These are phyloP conservation scores for Lingula anatina DNA, from an alignment of 2,888 invertebrate species.

Conservation along the genomic window DNA sequence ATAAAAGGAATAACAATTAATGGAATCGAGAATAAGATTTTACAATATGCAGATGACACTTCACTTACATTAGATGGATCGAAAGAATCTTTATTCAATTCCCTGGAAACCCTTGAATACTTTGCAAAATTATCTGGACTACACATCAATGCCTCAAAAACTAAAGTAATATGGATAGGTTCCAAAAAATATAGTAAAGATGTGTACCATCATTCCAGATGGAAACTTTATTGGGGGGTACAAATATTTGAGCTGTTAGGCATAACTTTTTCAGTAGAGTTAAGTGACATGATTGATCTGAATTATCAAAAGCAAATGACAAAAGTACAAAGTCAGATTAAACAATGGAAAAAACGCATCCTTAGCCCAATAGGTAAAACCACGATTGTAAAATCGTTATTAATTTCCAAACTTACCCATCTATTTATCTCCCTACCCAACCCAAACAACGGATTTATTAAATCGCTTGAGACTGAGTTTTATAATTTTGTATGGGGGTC, in stretches of 20 bases:
- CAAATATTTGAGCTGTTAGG: too few species aligned
- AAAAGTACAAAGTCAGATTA: neutral
- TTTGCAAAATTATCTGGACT: too few species aligned
- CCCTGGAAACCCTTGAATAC: too few species aligned
- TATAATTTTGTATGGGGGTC: neutral
- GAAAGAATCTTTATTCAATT: conserved; percentile 5
- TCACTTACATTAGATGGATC: conserved; percentile 6
- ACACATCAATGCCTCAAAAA: conserved; percentile 6
- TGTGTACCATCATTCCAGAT: too few species aligned
- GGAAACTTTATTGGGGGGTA: neutral
- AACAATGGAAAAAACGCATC: neutral
- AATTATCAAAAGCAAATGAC: too few species aligned
- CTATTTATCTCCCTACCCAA: conserved; percentile 3
- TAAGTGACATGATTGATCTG: too few species aligned
- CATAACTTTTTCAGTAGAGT: too few species aligned
- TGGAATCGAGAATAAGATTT: conserved; percentile 1
- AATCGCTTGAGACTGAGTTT: neutral
- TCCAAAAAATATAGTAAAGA: conserved; percentile 1
- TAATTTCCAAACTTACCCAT: conserved; percentile 1
- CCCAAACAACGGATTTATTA: neutral
- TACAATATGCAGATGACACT: conserved; percentile 11
- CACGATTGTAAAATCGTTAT: conserved; percentile 2
- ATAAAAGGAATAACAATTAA: too few species aligned
- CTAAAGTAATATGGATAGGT: conserved; percentile 4
- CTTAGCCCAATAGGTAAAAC: neutral